Evolutionary conservation across 2,113 vertebrate genomes (phyloP), one percentile per base, ranked within the genome.

Genomic region (Canis aureus): DNA sequence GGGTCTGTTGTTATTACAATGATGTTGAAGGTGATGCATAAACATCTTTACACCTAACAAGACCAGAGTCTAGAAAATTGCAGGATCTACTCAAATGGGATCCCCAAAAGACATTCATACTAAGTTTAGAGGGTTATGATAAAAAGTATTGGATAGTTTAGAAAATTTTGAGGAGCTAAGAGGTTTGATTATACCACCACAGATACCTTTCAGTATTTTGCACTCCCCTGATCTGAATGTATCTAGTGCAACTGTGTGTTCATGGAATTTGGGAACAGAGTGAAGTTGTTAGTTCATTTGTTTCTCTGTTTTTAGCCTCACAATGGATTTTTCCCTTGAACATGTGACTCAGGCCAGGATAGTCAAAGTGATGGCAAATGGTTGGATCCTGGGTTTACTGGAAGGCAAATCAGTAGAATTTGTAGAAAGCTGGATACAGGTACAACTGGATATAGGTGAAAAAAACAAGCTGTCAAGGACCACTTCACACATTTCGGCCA

Each of bases 291-390:
- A 38, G 12, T 78, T 91, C 27, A 69, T 62, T 62, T 71, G 7
- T 85, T 89, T 73, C 17, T 84, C 59, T 74, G 67, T 2, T 94
- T 96, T 93, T 29, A 66, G 27, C 16, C 51, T 92, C 29, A 69
- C 5, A 8, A 2, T 49, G 3, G 57, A 76, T 66, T 53, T 96
- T 93, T 85, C 22, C 85, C 17, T 76, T 62, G 51, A 10, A 71
- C 22, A 19, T 3, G 7, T 89, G 71, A 4, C 15, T 81, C 51
- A 60, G 59, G 35, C 27, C 2, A 78, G 32, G 49, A 60, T 22
- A 8, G 22, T 78, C 60, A 95, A 80, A 59, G 55, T 57, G n/a
- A 49, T 43, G 32, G 19, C 22, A 89, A 88, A 32, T n/a, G 23
- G 20, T 60, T 79, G 67, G n/a, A 86, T 12, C 59, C 25, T 90